Evolutionary conservation across 2,113 vertebrate species (phyloP).

Genomic region (Sturnira hondurensis): DNA sequence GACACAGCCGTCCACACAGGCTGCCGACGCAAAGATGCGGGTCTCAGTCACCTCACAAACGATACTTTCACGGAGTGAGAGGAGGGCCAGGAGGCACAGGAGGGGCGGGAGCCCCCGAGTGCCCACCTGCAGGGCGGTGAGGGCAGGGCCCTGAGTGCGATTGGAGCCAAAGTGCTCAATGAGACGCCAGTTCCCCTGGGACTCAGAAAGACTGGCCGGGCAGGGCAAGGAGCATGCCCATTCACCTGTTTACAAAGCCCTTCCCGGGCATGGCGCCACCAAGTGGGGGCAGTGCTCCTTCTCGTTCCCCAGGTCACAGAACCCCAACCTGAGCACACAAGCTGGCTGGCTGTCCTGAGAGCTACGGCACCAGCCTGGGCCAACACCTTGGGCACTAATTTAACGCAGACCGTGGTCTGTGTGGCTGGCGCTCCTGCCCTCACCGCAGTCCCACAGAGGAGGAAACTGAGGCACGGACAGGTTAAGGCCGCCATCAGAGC

Average conservation of each 20-base stretch:
- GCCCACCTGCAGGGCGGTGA: accelerated
- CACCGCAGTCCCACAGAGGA: neutral
- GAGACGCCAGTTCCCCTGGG: neutral
- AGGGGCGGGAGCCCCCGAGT: neutral
- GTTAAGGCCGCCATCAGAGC: neutral
- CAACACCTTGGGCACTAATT: neutral
- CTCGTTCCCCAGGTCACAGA: neutral
- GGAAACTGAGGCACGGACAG: neutral
- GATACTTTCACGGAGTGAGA: accelerated
- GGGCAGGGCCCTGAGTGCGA: neutral
- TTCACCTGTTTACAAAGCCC: neutral
- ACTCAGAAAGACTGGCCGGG: neutral
- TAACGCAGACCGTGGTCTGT: no score
- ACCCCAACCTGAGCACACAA: neutral
- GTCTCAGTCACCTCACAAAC: neutral
- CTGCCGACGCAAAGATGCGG: accelerated
- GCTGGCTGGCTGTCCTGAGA: neutral
- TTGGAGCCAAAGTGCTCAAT: neutral
- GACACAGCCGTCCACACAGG: neutral
- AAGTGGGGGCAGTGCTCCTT: neutral
- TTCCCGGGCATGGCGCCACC: accelerated
- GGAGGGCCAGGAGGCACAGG: accelerated
- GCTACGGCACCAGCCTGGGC: neutral
- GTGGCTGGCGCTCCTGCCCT: neutral
- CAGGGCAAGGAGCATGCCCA: accelerated